Evolutionary conservation across 2,113 vertebrate genomes (phyloP).

Genomic region (Lophotis ruficrista): DNA sequence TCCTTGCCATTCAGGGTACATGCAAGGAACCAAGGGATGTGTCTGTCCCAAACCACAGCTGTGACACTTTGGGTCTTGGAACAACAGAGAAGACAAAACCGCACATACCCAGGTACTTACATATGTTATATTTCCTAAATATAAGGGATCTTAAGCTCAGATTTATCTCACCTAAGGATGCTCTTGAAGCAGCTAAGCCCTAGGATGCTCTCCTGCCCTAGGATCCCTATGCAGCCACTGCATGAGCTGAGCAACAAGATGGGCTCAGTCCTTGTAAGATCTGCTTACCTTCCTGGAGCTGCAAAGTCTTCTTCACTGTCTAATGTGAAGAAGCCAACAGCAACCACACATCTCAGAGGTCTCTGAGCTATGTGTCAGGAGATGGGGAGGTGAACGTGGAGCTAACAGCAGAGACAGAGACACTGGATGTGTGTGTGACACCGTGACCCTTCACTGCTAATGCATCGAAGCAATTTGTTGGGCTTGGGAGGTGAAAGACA

Average conservation of each 20-base stretch:
- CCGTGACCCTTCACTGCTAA: accelerated
- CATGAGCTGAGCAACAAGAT: neutral
- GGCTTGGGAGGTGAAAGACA: neutral
- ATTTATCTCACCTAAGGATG: neutral
- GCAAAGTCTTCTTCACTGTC: neutral
- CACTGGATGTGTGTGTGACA: neutral
- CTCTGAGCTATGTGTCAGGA: neutral
- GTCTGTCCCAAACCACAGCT: conserved; percentile 53
- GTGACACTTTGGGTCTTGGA: conserved; percentile 36
- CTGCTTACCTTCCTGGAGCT: neutral
- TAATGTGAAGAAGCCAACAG: neutral
- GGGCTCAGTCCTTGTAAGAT: neutral
- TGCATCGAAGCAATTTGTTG: neutral
- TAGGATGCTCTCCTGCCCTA: neutral
- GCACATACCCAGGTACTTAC: neutral
- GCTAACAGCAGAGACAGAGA: neutral
- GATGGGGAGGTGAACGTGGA: neutral
- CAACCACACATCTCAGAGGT: neutral
- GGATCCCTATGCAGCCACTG: neutral
- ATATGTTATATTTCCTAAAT: neutral
- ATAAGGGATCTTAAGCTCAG: neutral
- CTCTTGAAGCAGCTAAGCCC: neutral
- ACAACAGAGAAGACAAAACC: neutral
- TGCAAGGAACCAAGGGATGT: conserved; percentile 36
- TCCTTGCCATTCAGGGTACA: conserved; percentile 51